phyloP scores from a whole-genome alignment of 1,140 invertebrate species.

The Euura saliciscinereae region DNA sequence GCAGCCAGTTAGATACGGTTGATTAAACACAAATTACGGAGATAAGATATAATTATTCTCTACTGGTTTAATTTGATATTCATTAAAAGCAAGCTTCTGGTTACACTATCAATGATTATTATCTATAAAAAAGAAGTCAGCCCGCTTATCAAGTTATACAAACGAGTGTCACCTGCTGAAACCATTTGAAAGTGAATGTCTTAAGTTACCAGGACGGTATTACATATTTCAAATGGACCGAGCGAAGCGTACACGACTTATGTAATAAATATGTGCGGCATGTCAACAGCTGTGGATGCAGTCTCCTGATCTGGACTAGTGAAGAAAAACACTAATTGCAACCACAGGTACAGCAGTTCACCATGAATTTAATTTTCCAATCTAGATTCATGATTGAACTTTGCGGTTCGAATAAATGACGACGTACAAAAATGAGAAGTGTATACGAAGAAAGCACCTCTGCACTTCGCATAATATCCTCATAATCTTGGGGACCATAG shows the following conservation, averaged over 20 bases:
- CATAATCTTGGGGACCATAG: no score
- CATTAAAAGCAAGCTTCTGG: not conserved
- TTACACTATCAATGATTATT: not conserved
- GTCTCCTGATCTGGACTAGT: not conserved
- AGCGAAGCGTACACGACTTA: not conserved
- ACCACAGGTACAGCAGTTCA: no score
- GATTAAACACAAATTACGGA: not conserved
- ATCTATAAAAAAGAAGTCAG: not conserved
- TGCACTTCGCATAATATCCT: no score
- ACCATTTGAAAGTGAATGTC: conserved; percentile 5
- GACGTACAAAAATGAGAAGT: no score
- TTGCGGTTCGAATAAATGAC: no score
- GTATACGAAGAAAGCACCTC: no score
- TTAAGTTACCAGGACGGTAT: not conserved
- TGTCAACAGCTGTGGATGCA: not conserved
- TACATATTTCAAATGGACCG: not conserved
- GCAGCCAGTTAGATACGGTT: not conserved
- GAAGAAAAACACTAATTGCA: no score
- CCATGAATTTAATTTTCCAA: no score
- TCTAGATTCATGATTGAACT: no score
- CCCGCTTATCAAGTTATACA: not conserved
- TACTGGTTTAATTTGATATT: not conserved
- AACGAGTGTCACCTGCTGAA: not conserved
- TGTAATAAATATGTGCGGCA: not conserved
- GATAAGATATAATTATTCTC: not conserved